Conservation (phyloP, 1,140 invertebrate species). For the Mamestra configurata region DNA sequence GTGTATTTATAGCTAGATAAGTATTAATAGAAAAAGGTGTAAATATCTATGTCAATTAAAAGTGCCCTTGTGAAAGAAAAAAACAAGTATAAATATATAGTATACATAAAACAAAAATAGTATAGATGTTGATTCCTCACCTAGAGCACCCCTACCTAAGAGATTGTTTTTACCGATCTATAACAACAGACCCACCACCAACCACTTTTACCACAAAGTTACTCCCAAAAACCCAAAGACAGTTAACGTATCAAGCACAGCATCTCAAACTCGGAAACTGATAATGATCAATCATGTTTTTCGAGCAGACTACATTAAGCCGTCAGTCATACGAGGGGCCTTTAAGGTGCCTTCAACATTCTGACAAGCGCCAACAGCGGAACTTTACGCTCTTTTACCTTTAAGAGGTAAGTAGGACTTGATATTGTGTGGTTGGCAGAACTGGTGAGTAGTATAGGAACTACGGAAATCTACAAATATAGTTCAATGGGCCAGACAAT, state of each 20-base stretch:
- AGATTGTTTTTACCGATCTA: too few species aligned
- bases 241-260: conserved; percentile 11
- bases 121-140: too few species aligned
- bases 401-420: conserved; percentile 2
- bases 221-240: background rate
- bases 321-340: conserved; percentile 27
- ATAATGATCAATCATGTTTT: conserved; percentile 45
- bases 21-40: too few species aligned
- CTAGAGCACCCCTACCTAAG: too few species aligned
- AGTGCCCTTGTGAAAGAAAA: too few species aligned
- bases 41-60: too few species aligned
- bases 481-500: too few species aligned
- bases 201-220: background rate
- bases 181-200: too few species aligned
- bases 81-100: too few species aligned
- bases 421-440: background rate
- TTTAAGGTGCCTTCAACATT: conserved; percentile 17
- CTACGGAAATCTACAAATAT: too few species aligned
- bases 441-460: background rate
- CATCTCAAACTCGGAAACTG: conserved; percentile 8
- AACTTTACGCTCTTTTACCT: conserved; percentile 16
- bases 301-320: conserved; percentile 22
- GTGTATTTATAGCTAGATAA: too few species aligned
- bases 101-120: too few species aligned
- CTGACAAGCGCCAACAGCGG: conserved; percentile 38